These are phyloP conservation scores for Amaurobius ferox DNA, from an alignment of 2,888 invertebrate genomes.

Conservation along the genomic window DNA sequence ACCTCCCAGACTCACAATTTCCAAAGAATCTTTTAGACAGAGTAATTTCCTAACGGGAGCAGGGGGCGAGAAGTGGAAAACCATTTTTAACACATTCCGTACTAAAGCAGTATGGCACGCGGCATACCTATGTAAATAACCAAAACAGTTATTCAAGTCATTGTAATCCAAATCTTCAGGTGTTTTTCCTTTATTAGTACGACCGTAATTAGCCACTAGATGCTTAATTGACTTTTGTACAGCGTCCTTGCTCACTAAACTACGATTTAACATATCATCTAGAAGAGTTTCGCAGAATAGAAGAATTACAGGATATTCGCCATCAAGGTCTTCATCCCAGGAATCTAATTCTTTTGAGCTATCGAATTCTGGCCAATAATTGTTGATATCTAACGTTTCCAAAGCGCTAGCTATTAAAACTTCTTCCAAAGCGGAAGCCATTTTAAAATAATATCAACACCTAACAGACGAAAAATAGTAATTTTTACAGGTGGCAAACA, in stretches of 20 bases:
- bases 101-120: constrained; percentile 57
- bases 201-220: constrained; percentile 35
- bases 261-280: not conserved
- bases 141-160: constrained; percentile 25
- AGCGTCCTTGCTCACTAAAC: not conserved
- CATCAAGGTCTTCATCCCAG: constrained; percentile 36
- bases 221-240: constrained; percentile 13
- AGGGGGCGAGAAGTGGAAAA: constrained; percentile 39
- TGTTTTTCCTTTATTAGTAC: constrained; percentile 17
- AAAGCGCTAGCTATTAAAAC: constrained; percentile 44
- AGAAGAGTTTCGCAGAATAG: constrained; percentile 36
- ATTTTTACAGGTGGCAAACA: too few relatives aligned
- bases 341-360: constrained; percentile 7
- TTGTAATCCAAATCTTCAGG: constrained; percentile 40
- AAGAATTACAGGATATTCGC: constrained; percentile 50
- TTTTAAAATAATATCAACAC: not conserved
- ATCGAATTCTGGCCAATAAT: constrained; percentile 52
- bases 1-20: constrained; percentile 32
- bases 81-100: constrained; percentile 7
- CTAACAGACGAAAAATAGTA: too few relatives aligned
- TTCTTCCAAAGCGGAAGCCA: constrained; percentile 19
- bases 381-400: constrained; percentile 33
- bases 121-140: constrained; percentile 46
- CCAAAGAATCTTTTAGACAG: constrained; percentile 15
- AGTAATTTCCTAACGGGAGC: constrained; percentile 24